Percentiles rank a stretch among this genome's conserved stretches.
Evolutionary conservation across 2,888 invertebrate genomes (phyloP).

Genomic region (Brachyptera putata): DNA sequence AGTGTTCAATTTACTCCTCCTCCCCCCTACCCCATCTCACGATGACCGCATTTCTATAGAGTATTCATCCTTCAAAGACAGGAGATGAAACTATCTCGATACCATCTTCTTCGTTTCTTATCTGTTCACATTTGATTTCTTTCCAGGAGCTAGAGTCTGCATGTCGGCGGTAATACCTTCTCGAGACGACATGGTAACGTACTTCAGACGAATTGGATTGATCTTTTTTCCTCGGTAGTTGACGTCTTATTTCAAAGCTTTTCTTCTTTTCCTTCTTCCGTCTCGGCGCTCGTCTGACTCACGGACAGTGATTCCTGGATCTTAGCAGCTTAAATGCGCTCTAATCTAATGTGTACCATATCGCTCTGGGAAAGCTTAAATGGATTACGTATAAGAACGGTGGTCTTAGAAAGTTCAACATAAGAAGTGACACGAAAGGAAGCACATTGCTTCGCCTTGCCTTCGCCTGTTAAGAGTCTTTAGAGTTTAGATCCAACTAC

Average conservation of each 20-base stretch:
- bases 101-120: background rate
- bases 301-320: conserved; percentile 14
- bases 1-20: no score
- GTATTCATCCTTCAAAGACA: background rate
- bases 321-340: conserved; percentile 4
- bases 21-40: no score
- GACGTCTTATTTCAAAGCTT: conserved; percentile 3
- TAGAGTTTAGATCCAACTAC: conserved; percentile 7
- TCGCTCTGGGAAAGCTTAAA: conserved; percentile 14
- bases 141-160: background rate
- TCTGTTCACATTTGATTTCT: background rate
- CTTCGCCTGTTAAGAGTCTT: conserved; percentile 1
- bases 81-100: background rate
- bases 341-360: conserved; percentile 10
- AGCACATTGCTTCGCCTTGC: background rate
- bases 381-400: conserved; percentile 16
- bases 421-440: conserved; percentile 12
- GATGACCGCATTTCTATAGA: no score
- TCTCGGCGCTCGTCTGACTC: background rate
- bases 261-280: background rate
- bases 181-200: no score
- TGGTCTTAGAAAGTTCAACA: conserved; percentile 18
- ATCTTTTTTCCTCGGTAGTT: conserved; percentile 6
- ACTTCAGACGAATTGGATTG: conserved; percentile 11
- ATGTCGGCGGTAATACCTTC: background rate